phyloP scores from a whole-genome alignment of 1,140 invertebrate species.

The Laupala kohalensis region DNA sequence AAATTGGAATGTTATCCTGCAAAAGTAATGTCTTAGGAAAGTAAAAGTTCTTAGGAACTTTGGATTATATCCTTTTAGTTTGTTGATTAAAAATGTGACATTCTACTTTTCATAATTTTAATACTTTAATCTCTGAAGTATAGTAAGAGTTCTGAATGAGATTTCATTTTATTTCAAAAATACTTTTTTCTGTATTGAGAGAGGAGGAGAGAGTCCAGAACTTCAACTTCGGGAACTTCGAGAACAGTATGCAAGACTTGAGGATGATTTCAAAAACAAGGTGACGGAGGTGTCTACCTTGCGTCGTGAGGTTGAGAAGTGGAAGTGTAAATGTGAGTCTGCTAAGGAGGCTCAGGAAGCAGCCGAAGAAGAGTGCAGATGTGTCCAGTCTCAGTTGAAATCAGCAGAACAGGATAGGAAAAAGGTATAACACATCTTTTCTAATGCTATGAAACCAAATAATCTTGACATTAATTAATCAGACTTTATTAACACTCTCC shows the following conservation, averaged over 20 bases:
- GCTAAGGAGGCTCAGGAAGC: conserved; percentile 35
- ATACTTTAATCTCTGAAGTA: too few species aligned
- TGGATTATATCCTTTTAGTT: too few species aligned
- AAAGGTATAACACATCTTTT: conserved; percentile 21
- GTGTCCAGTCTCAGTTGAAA: conserved; percentile 36
- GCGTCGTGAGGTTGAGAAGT: conserved; percentile 33
- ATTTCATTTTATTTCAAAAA: not conserved
- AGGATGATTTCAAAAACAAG: conserved; percentile 42
- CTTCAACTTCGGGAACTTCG: conserved; percentile 33
- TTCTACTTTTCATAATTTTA: not conserved
- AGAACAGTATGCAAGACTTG: conserved; percentile 38
- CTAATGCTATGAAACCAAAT: not conserved
- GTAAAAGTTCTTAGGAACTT: too few species aligned
- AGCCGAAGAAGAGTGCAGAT: conserved; percentile 29
- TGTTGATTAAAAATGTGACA: too few species aligned
- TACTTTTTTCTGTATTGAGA: not conserved
- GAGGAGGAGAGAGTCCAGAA: conserved; percentile 17
- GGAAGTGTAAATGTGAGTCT: conserved; percentile 26
- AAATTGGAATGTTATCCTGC: too few species aligned
- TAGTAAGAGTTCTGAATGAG: too few species aligned
- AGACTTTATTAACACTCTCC: too few species aligned
- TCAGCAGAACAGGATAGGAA: conserved; percentile 31
- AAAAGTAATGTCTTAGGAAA: too few species aligned
- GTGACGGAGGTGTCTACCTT: conserved; percentile 37
- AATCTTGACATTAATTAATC: too few species aligned